These are phyloP conservation scores for Oscarella lobularis DNA, from an alignment of 37 sponge, comb jelly and placozoan species.

Conservation along the genomic window DNA sequence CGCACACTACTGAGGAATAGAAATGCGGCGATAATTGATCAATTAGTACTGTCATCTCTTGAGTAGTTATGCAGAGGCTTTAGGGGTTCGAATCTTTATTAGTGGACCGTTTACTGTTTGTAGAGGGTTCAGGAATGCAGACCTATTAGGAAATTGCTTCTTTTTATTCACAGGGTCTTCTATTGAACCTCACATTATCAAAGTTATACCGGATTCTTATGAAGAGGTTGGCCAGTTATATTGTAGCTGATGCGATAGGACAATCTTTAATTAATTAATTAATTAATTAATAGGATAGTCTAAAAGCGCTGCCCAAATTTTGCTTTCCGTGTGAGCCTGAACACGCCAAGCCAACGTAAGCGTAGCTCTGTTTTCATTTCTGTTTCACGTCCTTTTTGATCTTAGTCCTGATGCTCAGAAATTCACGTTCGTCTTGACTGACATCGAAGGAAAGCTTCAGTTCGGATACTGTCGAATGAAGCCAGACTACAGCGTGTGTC, in stretches of 20 bases:
- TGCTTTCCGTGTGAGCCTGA: slow-evolving; percentile 28
- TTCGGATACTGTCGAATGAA: slow-evolving; percentile 52
- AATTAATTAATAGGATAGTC: too few relatives aligned
- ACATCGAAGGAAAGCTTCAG: slow-evolving; percentile 26
- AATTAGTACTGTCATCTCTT: too few relatives aligned
- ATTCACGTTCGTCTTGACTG: slow-evolving; percentile 52
- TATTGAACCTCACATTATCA: background rate
- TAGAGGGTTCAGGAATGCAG: too few relatives aligned
- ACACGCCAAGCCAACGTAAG: slow-evolving; percentile 2
- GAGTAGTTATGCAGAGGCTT: too few relatives aligned
- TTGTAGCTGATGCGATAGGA: too few relatives aligned
- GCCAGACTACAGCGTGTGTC: background rate
- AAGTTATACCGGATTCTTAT: background rate
- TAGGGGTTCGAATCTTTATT: too few relatives aligned
- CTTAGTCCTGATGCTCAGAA: slow-evolving; percentile 23
- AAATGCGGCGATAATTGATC: too few relatives aligned
- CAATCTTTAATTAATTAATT: too few relatives aligned
- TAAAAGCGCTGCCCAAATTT: slow-evolving; percentile 49
- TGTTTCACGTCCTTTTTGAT: background rate
- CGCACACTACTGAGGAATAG: too few relatives aligned
- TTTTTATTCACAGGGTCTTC: too few relatives aligned
- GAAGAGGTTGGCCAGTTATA: background rate
- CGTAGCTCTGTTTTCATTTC: background rate
- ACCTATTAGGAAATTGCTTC: too few relatives aligned
- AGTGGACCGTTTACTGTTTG: too few relatives aligned